phyloP scores from a whole-genome alignment of 2,888 invertebrate genomes.

The Idaea biselata region DNA sequence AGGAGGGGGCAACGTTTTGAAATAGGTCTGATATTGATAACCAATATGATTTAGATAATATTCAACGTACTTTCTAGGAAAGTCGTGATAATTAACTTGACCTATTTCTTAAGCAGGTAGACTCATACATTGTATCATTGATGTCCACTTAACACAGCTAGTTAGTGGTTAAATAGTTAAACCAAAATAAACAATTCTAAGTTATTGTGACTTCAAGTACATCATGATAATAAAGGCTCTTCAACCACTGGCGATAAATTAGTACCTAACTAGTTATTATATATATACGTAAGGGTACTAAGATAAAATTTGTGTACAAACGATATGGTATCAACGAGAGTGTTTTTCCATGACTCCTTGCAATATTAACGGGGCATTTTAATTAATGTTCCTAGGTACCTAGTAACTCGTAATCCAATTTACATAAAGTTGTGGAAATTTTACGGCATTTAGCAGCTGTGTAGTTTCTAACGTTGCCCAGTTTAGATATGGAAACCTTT shows the following conservation, averaged over 20 bases:
- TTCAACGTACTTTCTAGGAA: background rate
- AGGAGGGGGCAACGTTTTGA: no score
- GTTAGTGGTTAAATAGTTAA: background rate
- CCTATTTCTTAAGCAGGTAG: background rate
- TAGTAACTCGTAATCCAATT: background rate
- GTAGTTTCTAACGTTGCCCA: background rate
- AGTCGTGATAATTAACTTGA: background rate
- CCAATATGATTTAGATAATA: no score
- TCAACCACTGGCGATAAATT: background rate
- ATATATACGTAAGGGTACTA: background rate
- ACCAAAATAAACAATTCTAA: background rate
- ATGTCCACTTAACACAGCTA: background rate
- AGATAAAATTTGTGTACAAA: background rate
- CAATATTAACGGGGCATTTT: background rate
- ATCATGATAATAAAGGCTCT: background rate
- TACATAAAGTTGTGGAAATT: background rate
- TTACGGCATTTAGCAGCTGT: background rate
- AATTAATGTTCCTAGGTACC: constrained; percentile 1
- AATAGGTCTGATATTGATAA: no score
- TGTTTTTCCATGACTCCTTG: background rate
- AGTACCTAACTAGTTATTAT: background rate
- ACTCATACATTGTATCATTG: background rate
- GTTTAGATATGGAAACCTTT: background rate
- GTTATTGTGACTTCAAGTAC: background rate
- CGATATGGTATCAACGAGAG: background rate